A percentile compares a stretch with the other conserved stretches of the same genome.
Conservation (phyloP, 2,888 invertebrate genomes). For the Andrena minutula region DNA sequence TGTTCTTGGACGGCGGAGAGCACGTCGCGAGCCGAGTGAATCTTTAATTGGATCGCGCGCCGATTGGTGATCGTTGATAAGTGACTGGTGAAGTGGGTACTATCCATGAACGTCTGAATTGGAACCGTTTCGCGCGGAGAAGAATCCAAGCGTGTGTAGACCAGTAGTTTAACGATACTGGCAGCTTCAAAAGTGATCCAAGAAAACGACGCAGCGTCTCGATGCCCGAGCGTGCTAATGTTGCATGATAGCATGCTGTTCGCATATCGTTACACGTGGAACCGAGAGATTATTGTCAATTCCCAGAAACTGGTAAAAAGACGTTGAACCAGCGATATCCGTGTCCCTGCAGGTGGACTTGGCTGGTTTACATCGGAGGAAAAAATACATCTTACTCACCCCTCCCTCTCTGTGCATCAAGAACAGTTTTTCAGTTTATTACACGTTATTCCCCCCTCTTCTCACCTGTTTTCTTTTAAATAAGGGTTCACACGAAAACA, state of each 20-base stretch:
- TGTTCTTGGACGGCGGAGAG: neutral
- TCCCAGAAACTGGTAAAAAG: slow-evolving; percentile 97
- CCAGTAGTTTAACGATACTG: slow-evolving; percentile 72
- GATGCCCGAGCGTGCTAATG: slow-evolving; percentile 85
- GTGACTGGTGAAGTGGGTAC: slow-evolving; percentile 51
- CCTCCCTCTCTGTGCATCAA: slow-evolving; percentile 21
- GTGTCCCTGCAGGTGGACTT: slow-evolving; percentile 32
- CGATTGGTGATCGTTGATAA: slow-evolving; percentile 35
- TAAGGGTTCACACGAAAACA: slow-evolving; percentile 52
- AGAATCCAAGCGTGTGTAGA: slow-evolving; percentile 15
- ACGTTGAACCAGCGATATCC: slow-evolving; percentile 88
- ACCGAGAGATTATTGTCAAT: slow-evolving; percentile 96
- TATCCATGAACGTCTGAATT: slow-evolving; percentile 32
- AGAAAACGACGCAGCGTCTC: slow-evolving; percentile 79
- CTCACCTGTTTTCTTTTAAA: slow-evolving; percentile 20
- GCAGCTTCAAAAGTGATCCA: slow-evolving; percentile 74
- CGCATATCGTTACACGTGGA: slow-evolving; percentile 96
- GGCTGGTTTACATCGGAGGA: slow-evolving; percentile 34
- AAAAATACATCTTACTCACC: slow-evolving; percentile 20
- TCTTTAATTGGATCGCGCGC: slow-evolving; percentile 26
- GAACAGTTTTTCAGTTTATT: slow-evolving; percentile 29
- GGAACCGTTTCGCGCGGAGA: neutral
- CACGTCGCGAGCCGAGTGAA: slow-evolving; percentile 13
- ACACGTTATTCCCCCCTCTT: slow-evolving; percentile 7
- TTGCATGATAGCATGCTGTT: slow-evolving; percentile 88